phyloP scores from a whole-genome alignment of 2,797 vertebrate species.

The Diglossa cyanea region DNA sequence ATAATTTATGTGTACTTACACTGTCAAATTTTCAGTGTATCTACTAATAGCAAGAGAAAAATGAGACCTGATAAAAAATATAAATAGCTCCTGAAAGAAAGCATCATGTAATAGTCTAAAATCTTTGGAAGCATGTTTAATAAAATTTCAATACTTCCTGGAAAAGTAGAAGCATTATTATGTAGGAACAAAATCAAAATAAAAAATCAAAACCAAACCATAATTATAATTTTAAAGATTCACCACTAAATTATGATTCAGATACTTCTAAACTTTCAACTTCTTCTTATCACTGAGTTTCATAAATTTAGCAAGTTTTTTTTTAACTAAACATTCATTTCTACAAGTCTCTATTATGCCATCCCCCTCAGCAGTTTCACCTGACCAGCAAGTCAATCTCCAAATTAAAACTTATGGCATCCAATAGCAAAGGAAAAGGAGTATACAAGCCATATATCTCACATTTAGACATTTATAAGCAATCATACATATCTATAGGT shows the following conservation, averaged over 20 bases:
- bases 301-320: neutral
- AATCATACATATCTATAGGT: neutral
- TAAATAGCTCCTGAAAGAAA: neutral
- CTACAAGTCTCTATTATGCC: neutral
- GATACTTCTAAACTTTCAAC: neutral
- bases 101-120: neutral
- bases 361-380: neutral
- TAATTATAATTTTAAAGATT: neutral
- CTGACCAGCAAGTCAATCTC: neutral
- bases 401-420: neutral
- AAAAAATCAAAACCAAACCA: neutral
- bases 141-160: neutral
- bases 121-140: neutral
- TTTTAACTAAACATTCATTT: neutral
- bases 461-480: neutral
- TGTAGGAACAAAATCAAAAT: neutral
- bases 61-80: neutral
- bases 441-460: neutral
- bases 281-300: neutral
- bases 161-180: neutral
- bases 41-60: neutral
- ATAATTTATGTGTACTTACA: neutral
- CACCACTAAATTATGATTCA: neutral
- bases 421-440: neutral
- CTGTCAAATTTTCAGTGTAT: neutral